Conservation (phyloP, 2,113 vertebrate species). For the Oncorhynchus kisutch region DNA sequence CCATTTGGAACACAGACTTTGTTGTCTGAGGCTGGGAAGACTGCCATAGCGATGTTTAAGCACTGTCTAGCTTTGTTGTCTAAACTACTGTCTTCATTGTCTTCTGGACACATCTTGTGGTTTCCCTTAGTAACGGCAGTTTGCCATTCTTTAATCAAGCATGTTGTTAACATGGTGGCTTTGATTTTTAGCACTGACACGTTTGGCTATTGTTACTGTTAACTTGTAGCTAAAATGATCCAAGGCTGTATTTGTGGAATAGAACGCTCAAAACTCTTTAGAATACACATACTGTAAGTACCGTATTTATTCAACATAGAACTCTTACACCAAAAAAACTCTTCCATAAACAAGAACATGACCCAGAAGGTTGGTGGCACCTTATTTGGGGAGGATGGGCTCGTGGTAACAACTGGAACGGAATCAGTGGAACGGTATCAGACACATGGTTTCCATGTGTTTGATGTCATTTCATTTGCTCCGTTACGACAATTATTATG, state of each 20-base stretch:
- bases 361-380: no score
- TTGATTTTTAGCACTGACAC: conserved; percentile 30
- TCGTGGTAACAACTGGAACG: no score
- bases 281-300: conserved; percentile 17
- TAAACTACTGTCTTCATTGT: no score
- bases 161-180: conserved; percentile 33
- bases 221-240: conserved; percentile 19
- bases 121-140: neutral
- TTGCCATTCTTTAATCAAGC: conserved; percentile 22
- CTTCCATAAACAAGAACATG: conserved; percentile 21
- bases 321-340: conserved; percentile 26
- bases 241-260: conserved; percentile 15
- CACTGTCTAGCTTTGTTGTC: no score
- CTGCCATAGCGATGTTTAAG: no score
- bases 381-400: no score
- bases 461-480: no score
- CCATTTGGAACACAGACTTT: no score
- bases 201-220: conserved; percentile 1
- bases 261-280: conserved; percentile 9
- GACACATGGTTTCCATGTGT: no score
- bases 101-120: neutral
- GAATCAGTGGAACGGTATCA: no score
- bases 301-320: conserved; percentile 57
- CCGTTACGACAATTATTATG: no score
- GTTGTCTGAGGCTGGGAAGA: no score